phyloP scores from a whole-genome alignment of 2,113 vertebrate genomes.

The Crotalus viridis region DNA sequence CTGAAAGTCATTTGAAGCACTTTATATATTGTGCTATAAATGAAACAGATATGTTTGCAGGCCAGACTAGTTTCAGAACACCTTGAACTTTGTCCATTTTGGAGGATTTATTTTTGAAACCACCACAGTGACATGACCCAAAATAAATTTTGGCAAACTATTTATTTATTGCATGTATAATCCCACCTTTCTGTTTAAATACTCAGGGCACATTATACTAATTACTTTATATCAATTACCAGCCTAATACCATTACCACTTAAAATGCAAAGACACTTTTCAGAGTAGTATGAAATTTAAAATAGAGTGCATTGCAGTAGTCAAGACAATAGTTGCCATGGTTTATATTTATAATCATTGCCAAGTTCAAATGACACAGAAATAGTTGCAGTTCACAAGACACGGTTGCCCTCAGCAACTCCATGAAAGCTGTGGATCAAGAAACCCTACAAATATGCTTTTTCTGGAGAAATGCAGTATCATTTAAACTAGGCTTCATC shows the following conservation, averaged over 20 bases:
- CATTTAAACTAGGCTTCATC: not conserved
- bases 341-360: not conserved
- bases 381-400: not conserved
- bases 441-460: not conserved
- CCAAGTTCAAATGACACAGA: not conserved
- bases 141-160: not conserved
- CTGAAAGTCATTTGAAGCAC: not conserved
- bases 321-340: not conserved
- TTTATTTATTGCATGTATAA: not conserved
- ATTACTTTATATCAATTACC: not conserved
- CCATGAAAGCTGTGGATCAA: not conserved
- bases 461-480: not conserved
- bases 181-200: not conserved
- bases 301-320: not conserved
- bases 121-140: not conserved
- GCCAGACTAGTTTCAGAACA: not conserved
- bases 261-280: not conserved
- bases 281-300: not conserved
- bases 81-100: not conserved
- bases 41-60: not conserved
- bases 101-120: not conserved
- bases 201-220: not conserved
- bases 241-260: not conserved
- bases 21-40: not conserved
- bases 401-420: not conserved